Evolutionary conservation across 2,888 invertebrate genomes (phyloP).

Genomic region (Caenorhabditis uteleia): DNA sequence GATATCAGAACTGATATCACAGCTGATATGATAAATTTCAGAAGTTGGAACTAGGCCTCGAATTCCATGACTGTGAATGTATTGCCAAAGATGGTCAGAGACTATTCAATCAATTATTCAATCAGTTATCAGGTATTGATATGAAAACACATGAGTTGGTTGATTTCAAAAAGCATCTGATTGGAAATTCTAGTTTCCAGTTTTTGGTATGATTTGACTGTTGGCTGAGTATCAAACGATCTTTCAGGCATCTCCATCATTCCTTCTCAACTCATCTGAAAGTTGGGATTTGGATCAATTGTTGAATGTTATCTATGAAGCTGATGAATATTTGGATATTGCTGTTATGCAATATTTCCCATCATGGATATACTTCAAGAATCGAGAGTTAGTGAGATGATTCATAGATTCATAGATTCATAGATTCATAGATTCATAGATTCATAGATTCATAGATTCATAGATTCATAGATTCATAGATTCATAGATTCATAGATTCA

Average conservation of each 20-base stretch:
- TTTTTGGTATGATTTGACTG: constrained; percentile 16
- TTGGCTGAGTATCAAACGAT: neutral
- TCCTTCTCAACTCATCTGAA: constrained; percentile 20
- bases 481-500: too few species aligned
- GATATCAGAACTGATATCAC: neutral
- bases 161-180: constrained; percentile 12
- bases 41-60: constrained; percentile 36
- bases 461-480: too few species aligned
- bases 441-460: too few species aligned
- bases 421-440: too few species aligned
- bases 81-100: constrained; percentile 22
- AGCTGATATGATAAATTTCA: neutral
- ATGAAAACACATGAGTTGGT: constrained; percentile 18
- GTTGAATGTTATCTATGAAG: constrained; percentile 35
- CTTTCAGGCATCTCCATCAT: constrained; percentile 32
- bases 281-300: constrained; percentile 38
- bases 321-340: constrained; percentile 24
- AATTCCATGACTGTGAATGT: constrained; percentile 31
- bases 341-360: constrained; percentile 43
- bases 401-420: too few species aligned
- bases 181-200: constrained; percentile 26
- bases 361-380: constrained; percentile 40
- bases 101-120: constrained; percentile 25
- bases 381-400: constrained; percentile 29
- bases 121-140: constrained; percentile 19